Conservation (phyloP, 2,113 vertebrate species). For the Clupea harengus region DNA sequence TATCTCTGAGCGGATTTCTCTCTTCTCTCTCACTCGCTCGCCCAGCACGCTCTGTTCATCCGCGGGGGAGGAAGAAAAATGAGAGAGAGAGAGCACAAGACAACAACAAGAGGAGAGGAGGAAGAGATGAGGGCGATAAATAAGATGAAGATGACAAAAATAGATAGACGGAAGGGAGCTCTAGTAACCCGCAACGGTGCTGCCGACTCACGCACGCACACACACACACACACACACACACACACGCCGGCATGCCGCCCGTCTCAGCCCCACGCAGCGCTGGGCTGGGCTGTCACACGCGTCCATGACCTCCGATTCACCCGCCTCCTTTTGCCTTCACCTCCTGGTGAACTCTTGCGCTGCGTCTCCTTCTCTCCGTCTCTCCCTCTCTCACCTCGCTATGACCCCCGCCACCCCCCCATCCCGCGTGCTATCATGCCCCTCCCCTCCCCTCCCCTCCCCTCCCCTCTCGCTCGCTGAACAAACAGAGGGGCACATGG, state of each 20-base stretch:
- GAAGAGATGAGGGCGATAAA: background rate
- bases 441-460: slow-evolving; percentile 2
- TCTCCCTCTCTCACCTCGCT: slow-evolving; percentile 72
- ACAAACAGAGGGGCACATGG: slow-evolving; percentile 49
- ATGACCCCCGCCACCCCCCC: slow-evolving; percentile 66
- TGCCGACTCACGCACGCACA: slow-evolving; percentile 16
- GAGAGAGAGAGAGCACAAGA: background rate
- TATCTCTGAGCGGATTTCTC: slow-evolving; percentile 12
- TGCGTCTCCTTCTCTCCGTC: slow-evolving; percentile 70
- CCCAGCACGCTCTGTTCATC: slow-evolving; percentile 16
- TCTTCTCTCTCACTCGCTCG: slow-evolving; percentile 20
- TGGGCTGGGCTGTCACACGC: slow-evolving; percentile 37
- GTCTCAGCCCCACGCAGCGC: slow-evolving; percentile 27
- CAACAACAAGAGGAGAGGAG: background rate
- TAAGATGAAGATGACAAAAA: background rate
- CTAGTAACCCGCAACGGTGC: background rate
- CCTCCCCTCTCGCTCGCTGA: slow-evolving; percentile 35
- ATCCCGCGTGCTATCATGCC: slow-evolving; percentile 44
- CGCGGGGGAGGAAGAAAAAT: background rate
- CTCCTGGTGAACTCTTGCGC: slow-evolving; percentile 81
- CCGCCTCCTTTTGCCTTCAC: slow-evolving; percentile 72
- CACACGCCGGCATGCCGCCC: slow-evolving; percentile 36
- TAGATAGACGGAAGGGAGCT: background rate
- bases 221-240: background rate
- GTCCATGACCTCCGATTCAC: slow-evolving; percentile 53